Percentiles rank a stretch among this genome's conserved stretches.
These are phyloP conservation scores for Hyperoplus lanceolatus DNA, from an alignment of 2,797 vertebrate species.

Conservation along the genomic window DNA sequence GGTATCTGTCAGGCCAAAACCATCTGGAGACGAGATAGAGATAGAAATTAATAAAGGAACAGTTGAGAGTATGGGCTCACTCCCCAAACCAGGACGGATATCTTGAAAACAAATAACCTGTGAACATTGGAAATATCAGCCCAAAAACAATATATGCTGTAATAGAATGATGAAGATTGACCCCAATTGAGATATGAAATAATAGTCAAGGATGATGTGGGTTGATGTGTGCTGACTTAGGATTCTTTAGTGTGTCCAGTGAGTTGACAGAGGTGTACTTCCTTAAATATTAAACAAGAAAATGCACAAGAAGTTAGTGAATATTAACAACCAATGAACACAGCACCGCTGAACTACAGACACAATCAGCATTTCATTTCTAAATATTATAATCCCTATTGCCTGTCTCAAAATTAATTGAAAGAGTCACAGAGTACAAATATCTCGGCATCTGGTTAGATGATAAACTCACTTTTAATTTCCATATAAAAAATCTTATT, in stretches of 20 bases:
- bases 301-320: not conserved
- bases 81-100: constrained; percentile 5
- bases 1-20: not conserved
- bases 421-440: too few relatives aligned
- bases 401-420: too few relatives aligned
- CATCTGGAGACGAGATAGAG: not conserved
- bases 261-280: not conserved
- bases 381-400: not conserved
- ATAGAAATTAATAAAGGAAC: not conserved
- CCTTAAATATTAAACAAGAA: constrained; percentile 1
- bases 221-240: not conserved
- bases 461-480: too few relatives aligned
- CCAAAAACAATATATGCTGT: not conserved
- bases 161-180: not conserved
- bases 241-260: not conserved
- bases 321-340: not conserved
- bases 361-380: not conserved
- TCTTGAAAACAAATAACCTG: constrained; percentile 1
- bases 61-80: not conserved
- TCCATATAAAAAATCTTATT: too few relatives aligned
- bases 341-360: not conserved
- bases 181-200: too few relatives aligned
- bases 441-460: too few relatives aligned
- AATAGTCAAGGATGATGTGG: too few relatives aligned
- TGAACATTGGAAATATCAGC: constrained; percentile 1